Evolutionary conservation across 1,140 invertebrate species (phyloP), one percentile per base, ranked within the genome.

Genomic region (Drosophila neocordata): DNA sequence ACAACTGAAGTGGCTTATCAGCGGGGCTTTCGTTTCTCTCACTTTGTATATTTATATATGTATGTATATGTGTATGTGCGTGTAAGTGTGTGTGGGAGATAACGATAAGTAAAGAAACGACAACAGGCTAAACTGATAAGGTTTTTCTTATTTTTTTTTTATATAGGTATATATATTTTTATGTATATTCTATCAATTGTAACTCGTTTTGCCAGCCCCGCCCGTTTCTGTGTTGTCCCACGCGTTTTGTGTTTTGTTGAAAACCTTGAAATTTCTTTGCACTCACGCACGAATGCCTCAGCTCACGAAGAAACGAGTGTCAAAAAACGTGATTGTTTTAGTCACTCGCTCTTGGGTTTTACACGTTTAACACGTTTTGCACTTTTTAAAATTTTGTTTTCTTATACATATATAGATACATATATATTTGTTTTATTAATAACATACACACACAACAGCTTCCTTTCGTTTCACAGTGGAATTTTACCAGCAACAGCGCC

Each of bases 401-500:
- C 41, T 48, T 9, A 48, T 31, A 1, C 5, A 31, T 6, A 31
- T 31, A 48, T 4, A 20, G 18, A 69, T 41, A 72, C 20, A 64
- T 69, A 41, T 41, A 37, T 88, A 83, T 87, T 87, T 82, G 73
- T 77, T 88, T 88, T 82, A 78, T 79, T 82, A 79, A 87, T 79
- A 81, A 66, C 20, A 60, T 38, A 44, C 22, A 44, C 20, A 60
- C 58, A 75, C 74, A 72, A 87, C 85, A 82, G 82, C 83, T 87
- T 88, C 75, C 78, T 76, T 74, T 72, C 65, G 73, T 58, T 77
- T 70, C 71, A 82, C 82, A 88, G 69, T 87, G 82, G 82, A 87
- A 87, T 87, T 87, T 87, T 83, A 87, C 82, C 83, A 87, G 82
- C 69, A 68, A 60, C 58, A 52, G 60, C 24, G 59, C 70, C 70